A percentile compares a stretch with the other conserved stretches of the same genome.
Evolutionary conservation across 2,888 invertebrate species (phyloP).

Genomic region (Microplitis manilae): DNA sequence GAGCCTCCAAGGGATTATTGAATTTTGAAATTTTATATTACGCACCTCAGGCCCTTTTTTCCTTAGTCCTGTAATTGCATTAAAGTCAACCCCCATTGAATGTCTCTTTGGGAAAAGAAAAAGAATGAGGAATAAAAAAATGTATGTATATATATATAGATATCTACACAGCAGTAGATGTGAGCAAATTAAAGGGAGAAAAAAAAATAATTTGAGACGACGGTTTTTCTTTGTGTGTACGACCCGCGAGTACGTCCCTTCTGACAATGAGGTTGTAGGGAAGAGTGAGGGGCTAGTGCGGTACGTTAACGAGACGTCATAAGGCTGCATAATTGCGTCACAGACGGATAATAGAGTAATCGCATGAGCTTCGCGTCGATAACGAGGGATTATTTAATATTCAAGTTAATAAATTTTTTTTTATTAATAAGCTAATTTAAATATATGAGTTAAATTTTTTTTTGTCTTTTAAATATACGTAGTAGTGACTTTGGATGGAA

Average conservation of each 20-base stretch:
- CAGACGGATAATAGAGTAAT: conserved; percentile 61
- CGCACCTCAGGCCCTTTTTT: conserved; percentile 41
- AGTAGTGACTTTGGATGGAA: no score
- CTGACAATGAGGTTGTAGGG: not conserved
- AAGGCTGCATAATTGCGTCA: conserved; percentile 62
- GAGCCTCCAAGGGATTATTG: conserved; percentile 55
- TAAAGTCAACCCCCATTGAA: conserved; percentile 33
- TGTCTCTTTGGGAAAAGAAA: conserved; percentile 27
- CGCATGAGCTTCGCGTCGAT: conserved; percentile 45
- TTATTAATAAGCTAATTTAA: not conserved
- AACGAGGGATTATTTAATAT: conserved; percentile 14
- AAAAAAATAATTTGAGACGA: conserved; percentile 30
- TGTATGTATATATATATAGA: conserved; percentile 31
- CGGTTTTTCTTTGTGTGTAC: conserved; percentile 26
- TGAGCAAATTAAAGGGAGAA: conserved; percentile 26
- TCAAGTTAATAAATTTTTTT: not conserved
- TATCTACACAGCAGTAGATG: conserved; percentile 21
- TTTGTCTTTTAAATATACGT: no score
- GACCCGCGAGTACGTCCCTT: conserved; percentile 6
- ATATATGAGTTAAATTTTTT: not conserved
- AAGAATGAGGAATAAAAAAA: conserved; percentile 23
- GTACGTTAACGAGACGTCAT: conserved; percentile 60
- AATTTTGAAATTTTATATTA: conserved; percentile 55
- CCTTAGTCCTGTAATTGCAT: conserved; percentile 37
- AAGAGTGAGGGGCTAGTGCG: not conserved